Conservation (phyloP, 2,113 vertebrate genomes). For the Poecilia latipinna region DNA sequence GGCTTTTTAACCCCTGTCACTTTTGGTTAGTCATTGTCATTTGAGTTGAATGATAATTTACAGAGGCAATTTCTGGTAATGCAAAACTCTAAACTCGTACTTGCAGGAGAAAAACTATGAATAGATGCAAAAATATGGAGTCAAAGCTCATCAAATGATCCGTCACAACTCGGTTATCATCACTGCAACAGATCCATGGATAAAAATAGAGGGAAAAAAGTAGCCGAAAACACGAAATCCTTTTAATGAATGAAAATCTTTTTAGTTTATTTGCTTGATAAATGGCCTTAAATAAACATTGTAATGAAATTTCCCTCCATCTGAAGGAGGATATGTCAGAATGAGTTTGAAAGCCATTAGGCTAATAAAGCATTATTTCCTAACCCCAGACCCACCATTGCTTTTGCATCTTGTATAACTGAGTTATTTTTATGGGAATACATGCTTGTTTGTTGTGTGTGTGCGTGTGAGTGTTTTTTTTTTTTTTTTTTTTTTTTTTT, state of each 20-base stretch:
- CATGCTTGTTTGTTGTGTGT: background rate
- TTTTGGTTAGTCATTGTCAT: background rate
- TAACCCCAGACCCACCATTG: background rate
- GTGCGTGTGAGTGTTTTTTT: too few relatives aligned
- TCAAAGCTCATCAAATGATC: background rate
- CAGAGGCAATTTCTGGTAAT: background rate
- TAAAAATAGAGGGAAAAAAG: background rate
- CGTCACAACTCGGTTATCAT: background rate
- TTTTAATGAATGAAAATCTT: background rate
- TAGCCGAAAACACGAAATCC: background rate
- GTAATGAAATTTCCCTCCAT: background rate
- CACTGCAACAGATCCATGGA: background rate
- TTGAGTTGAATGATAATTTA: background rate
- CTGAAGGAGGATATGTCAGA: background rate
- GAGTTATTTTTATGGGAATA: background rate
- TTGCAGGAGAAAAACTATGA: background rate
- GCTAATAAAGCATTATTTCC: background rate
- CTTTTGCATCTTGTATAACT: background rate
- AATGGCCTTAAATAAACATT: background rate
- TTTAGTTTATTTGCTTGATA: background rate
- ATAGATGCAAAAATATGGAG: background rate
- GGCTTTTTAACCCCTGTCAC: background rate
- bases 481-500: background rate
- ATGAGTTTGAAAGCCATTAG: background rate
- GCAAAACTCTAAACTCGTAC: background rate